Conservation (phyloP, 2,113 vertebrate species). For the Jacana jacana region DNA sequence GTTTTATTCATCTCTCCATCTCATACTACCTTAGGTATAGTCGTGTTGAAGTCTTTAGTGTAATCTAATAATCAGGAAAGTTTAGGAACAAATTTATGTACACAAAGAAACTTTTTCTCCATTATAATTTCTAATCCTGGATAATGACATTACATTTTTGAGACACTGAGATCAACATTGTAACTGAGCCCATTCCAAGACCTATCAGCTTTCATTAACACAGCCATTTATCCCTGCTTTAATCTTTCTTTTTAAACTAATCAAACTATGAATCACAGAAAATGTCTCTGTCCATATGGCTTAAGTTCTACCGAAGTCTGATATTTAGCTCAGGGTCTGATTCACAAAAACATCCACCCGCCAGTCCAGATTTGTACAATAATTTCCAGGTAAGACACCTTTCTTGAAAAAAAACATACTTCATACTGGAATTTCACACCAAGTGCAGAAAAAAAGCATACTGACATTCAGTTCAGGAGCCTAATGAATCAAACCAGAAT, state of each 20-base stretch:
- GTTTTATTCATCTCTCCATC: neutral
- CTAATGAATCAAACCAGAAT: slow-evolving; percentile 27
- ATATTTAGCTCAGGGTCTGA: neutral
- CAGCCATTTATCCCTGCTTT: slow-evolving; percentile 3
- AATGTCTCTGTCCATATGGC: neutral
- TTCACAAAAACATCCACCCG: neutral
- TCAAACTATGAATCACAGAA: slow-evolving; percentile 26
- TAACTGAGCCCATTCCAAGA: neutral
- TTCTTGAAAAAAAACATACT: neutral
- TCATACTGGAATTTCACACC: neutral
- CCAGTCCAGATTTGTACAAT: neutral
- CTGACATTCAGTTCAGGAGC: neutral
- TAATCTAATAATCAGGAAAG: neutral
- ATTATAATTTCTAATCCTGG: neutral
- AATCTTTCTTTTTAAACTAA: slow-evolving; percentile 33
- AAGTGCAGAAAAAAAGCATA: neutral
- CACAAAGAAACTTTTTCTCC: neutral
- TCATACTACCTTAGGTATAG: neutral
- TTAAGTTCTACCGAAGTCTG: neutral
- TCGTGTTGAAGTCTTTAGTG: neutral
- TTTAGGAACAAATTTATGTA: neutral
- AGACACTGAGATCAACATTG: neutral
- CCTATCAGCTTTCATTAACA: slow-evolving; percentile 39
- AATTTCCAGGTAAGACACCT: neutral
- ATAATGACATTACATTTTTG: slow-evolving; percentile 4